phyloP scores from a whole-genome alignment of 1,140 invertebrate genomes.

The Xylocopa sonorina region DNA sequence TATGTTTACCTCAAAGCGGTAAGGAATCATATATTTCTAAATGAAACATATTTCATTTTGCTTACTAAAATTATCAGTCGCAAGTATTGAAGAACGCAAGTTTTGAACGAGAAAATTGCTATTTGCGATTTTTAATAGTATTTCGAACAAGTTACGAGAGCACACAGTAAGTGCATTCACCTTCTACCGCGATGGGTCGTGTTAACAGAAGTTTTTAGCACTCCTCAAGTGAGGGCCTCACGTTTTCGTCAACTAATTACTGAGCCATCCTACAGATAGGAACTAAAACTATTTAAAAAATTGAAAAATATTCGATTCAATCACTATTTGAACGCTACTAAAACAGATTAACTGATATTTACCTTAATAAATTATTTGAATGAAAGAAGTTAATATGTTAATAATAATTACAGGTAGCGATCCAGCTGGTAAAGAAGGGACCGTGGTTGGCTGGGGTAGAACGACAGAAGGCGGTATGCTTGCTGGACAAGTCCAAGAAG shows the following conservation, averaged over 20 bases:
- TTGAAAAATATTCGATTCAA: too few relatives aligned
- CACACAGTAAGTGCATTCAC: not conserved
- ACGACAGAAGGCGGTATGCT: conserved; percentile 90
- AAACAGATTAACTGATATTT: not conserved
- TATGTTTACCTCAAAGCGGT: conserved; percentile 88
- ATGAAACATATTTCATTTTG: too few relatives aligned
- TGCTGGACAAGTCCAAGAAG: conserved; percentile 91
- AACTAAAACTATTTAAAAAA: not conserved
- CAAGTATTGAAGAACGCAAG: too few relatives aligned
- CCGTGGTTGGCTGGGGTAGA: conserved; percentile 92
- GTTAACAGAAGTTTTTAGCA: not conserved
- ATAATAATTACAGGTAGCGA: conserved; percentile 82
- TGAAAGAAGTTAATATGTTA: not conserved
- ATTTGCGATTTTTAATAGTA: not conserved
- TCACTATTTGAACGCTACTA: not conserved
- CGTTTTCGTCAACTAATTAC: not conserved
- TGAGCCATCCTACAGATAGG: too few relatives aligned
- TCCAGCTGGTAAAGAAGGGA: conserved; percentile 88
- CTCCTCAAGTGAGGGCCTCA: not conserved
- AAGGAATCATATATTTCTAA: conserved; percentile 74
- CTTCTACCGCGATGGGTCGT: too few relatives aligned
- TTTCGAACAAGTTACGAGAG: not conserved
- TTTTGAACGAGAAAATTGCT: not conserved
- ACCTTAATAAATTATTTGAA: too few relatives aligned
- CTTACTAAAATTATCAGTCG: too few relatives aligned